Evolutionary conservation across 1,140 invertebrate genomes (phyloP).

Genomic region (Bradysia coprophila): DNA sequence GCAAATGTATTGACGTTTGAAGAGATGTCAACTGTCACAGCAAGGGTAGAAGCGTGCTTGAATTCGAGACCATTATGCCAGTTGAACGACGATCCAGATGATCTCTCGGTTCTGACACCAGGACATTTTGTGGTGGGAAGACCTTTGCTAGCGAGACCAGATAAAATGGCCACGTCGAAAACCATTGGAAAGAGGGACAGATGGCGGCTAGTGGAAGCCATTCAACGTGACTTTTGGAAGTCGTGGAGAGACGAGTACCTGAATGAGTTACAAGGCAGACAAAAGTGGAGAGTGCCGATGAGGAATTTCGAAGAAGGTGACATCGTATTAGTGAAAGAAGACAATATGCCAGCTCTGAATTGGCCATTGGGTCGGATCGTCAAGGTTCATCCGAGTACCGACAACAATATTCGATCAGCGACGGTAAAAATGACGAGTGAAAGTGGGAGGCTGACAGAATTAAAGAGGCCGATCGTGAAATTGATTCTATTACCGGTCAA

Average conservation of each 20-base stretch:
- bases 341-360: slow-evolving; percentile 7
- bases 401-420: too few relatives aligned
- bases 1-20: neutral
- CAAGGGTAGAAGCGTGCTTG: neutral
- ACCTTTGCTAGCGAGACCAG: neutral
- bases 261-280: neutral
- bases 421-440: slow-evolving; percentile 10
- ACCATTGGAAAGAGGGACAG: neutral
- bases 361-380: slow-evolving; percentile 13
- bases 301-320: slow-evolving; percentile 6
- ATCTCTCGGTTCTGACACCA: too few relatives aligned
- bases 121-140: neutral
- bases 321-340: slow-evolving; percentile 8
- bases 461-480: too few relatives aligned
- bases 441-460: slow-evolving; percentile 7
- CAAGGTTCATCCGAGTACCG: slow-evolving; percentile 9
- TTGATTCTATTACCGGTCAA: too few relatives aligned
- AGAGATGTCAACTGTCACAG: neutral
- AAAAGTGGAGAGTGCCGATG: neutral
- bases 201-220: neutral
- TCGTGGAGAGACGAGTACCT: neutral
- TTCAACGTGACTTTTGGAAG: neutral
- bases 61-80: neutral
- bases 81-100: too few relatives aligned
- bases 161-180: neutral